Evolutionary conservation across 2,888 invertebrate genomes (phyloP), one percentile per base, ranked within the genome.

Genomic region (Adela reaumurella): DNA sequence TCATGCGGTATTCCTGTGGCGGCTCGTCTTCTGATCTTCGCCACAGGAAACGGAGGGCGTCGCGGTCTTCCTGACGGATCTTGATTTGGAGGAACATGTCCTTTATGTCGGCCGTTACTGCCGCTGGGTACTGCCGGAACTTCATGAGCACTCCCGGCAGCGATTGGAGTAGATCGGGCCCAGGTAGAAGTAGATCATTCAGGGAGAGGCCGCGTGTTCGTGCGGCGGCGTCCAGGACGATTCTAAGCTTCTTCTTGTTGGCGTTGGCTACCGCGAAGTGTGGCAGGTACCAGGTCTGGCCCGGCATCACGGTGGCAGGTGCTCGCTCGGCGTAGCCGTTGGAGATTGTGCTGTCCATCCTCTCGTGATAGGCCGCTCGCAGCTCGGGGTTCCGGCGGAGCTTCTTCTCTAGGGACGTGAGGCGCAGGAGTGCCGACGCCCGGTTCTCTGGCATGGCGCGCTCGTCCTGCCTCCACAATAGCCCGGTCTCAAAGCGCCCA

Each of bases 171-270:
- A n/a, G n/a, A n/a, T n/a, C n/a, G n/a, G n/a, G n/a, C n/a, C n/a
- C n/a, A n/a, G n/a, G n/a, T n/a, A 65, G 28, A 5, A 69, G 46
- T 4, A 55, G 28, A 10, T 58, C 58, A 49, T 65, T 65, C 8
- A 64, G 49, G 2, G 56, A 57, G 3, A 52, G 43, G 3, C 58
- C 59, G 2, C 56, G 24, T 14, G 50, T 53, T 18, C 52, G 56
- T 3, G 60, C 62, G 1, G 62, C 62, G 3, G 63, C 63, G 51
- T 65, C 63, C 44, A 56, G 61, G 1, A 63, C 62, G 4, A 62
- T 43, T 24, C 63, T 53, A 6, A 60, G 19, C 48, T 58, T 55
- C 16, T 53, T 55, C 49, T 63, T 63, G 17, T 60, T 60, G 1
- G 54, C 55, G 35, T 62, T 62, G 5, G 46, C 43, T 2, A 59